Percentiles rank a stretch among this genome's conserved stretches.
Evolutionary conservation across 2,113 vertebrate genomes (phyloP).

Genomic region (Aspiorhynchus laticeps): DNA sequence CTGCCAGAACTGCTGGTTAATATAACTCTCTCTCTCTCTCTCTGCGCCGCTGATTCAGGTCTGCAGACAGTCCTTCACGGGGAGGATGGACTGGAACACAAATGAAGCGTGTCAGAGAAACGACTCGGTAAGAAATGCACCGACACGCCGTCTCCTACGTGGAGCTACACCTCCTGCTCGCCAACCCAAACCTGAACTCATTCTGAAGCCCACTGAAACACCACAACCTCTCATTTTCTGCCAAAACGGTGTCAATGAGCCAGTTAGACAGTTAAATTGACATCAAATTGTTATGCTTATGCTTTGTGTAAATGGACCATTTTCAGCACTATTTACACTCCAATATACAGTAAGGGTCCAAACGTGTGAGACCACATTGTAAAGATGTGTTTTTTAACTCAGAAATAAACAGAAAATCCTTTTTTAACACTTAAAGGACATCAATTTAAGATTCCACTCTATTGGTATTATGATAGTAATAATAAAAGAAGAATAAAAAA

Average conservation of each 20-base stretch:
- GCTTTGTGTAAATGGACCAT: neutral
- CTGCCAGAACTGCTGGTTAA: neutral
- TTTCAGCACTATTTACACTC: neutral
- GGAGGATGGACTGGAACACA: constrained; percentile 49
- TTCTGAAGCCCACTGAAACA: neutral
- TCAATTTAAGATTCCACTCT: too few relatives aligned
- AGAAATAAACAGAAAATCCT: too few relatives aligned
- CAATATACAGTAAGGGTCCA: neutral
- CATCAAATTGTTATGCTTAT: neutral
- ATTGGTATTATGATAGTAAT: too few relatives aligned
- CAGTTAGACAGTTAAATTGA: neutral
- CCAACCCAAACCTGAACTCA: neutral
- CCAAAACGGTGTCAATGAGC: constrained; percentile 8
- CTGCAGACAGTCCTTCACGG: constrained; percentile 25
- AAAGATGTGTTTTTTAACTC: neutral
- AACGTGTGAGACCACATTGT: neutral
- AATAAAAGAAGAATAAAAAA: too few relatives aligned
- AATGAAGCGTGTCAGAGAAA: constrained; percentile 61
- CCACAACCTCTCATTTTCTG: neutral
- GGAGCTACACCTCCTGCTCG: constrained; percentile 42
- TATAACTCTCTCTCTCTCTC: neutral
- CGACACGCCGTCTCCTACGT: constrained; percentile 59
- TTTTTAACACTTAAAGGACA: too few relatives aligned
- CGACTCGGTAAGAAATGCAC: constrained; percentile 55
- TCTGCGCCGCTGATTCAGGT: constrained; percentile 35